Percentiles rank a stretch among this genome's conserved stretches.
Conservation (phyloP, 2,888 invertebrate species). For the Brachyptera putata region DNA sequence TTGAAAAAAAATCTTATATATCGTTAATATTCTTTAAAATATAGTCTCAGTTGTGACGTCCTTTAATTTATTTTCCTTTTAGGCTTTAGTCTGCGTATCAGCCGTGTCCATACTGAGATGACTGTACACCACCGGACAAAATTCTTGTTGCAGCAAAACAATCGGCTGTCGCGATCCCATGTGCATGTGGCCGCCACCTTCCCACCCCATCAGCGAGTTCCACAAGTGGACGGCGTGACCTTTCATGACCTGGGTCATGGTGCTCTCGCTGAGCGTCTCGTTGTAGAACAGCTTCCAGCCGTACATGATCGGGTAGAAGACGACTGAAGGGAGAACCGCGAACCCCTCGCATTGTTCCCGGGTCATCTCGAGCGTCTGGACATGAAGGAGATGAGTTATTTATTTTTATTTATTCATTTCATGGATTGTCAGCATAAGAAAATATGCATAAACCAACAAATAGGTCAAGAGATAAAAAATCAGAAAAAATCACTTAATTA, state of each 20-base stretch:
- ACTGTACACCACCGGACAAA: not conserved
- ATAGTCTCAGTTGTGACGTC: no score
- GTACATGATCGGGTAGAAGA: constrained; percentile 24
- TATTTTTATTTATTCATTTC: not conserved
- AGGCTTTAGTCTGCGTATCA: not conserved
- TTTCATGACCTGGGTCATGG: not conserved
- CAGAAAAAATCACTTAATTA: no score
- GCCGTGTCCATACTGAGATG: not conserved
- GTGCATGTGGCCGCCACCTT: not conserved
- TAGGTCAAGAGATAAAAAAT: no score
- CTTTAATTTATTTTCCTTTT: no score
- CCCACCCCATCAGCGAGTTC: constrained; percentile 30
- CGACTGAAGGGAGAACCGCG: not conserved
- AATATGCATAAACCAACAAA: no score
- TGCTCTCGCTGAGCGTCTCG: not conserved
- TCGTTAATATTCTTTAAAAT: no score
- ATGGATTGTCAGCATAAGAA: no score
- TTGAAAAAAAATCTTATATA: no score
- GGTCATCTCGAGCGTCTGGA: constrained; percentile 16
- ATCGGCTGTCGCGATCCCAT: not conserved
- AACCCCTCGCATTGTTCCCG: constrained; percentile 1
- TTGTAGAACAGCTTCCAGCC: constrained; percentile 8
- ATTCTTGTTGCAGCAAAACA: not conserved
- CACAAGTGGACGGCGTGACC: constrained; percentile 32
- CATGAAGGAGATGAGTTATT: not conserved